Conservation (phyloP, 92 coral and sea anemone species). For the Plumapathes pennacea region DNA sequence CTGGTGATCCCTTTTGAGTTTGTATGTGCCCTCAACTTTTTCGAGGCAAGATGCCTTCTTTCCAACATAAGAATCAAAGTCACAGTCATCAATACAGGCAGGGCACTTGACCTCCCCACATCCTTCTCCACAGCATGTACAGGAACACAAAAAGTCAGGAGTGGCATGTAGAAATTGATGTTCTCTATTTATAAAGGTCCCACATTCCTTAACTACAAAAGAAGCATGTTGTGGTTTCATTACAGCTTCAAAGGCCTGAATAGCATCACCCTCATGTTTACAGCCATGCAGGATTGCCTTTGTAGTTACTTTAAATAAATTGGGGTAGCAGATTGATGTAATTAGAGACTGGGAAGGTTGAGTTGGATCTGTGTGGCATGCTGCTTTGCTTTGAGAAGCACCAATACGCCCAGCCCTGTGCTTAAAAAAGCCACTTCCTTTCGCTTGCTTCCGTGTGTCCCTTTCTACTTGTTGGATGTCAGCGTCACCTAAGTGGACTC, state of each 20-base stretch:
- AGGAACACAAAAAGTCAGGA: conserved; percentile 52
- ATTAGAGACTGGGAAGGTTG: conserved; percentile 54
- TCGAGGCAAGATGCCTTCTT: conserved; percentile 34
- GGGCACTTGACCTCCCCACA: conserved; percentile 66
- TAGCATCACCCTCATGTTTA: conserved; percentile 48
- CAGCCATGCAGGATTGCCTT: conserved; percentile 55
- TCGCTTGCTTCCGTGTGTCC: conserved; percentile 30
- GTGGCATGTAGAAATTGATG: conserved; percentile 70
- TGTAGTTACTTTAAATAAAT: conserved; percentile 26
- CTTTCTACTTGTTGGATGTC: conserved; percentile 24
- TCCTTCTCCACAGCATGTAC: conserved; percentile 68
- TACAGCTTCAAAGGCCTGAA: conserved; percentile 16
- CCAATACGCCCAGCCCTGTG: conserved; percentile 67
- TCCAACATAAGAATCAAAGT: conserved; percentile 20
- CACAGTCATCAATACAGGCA: conserved; percentile 1
- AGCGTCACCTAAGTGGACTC: conserved; percentile 9
- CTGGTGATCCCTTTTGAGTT: conserved; percentile 24
- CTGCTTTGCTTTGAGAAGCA: conserved; percentile 43
- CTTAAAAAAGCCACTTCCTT: conserved; percentile 33
- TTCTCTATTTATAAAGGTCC: conserved; percentile 37
- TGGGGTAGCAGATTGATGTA: conserved; percentile 45
- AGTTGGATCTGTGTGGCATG: conserved; percentile 27
- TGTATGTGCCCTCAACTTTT: conserved; percentile 4
- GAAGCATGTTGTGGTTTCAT: conserved; percentile 43
- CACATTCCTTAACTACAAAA: conserved; percentile 44